Evolutionary conservation across 53 echinoderm and acorn worm species (phyloP).

Genomic region (Echinometra lucunter): DNA sequence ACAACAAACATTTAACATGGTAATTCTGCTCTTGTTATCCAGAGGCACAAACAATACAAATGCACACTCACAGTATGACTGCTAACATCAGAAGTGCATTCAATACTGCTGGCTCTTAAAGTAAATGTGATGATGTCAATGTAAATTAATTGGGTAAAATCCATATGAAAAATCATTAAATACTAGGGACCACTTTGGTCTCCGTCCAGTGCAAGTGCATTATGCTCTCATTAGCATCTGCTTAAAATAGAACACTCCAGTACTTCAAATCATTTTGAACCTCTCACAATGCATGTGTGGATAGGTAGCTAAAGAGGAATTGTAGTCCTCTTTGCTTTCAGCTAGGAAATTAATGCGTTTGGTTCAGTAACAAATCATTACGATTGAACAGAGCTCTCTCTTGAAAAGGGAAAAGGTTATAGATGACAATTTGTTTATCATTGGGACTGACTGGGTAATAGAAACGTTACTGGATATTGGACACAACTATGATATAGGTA

Average conservation of each 20-base stretch:
- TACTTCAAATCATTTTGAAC: background rate
- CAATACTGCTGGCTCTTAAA: background rate
- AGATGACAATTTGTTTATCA: too few relatives aligned
- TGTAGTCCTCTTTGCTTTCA: too few relatives aligned
- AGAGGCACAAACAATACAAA: background rate
- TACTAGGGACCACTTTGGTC: background rate
- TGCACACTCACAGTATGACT: background rate
- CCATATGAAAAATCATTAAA: slow-evolving; percentile 53
- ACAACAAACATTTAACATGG: background rate
- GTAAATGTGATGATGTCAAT: background rate
- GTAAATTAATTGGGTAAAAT: background rate
- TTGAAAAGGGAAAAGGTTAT: too few relatives aligned
- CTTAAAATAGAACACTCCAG: slow-evolving; percentile 8
- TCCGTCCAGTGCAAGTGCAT: background rate
- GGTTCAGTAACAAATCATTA: too few relatives aligned
- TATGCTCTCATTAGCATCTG: background rate
- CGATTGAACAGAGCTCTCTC: too few relatives aligned
- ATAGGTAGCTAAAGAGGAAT: background rate
- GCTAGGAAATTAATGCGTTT: too few relatives aligned
- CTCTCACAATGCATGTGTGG: background rate
- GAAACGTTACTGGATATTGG: too few relatives aligned
- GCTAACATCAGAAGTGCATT: background rate
- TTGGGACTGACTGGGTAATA: too few relatives aligned
- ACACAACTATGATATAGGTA: too few relatives aligned
- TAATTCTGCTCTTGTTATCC: background rate